phyloP scores from a whole-genome alignment of 2,797 vertebrate genomes.

The Staurois parvus region DNA sequence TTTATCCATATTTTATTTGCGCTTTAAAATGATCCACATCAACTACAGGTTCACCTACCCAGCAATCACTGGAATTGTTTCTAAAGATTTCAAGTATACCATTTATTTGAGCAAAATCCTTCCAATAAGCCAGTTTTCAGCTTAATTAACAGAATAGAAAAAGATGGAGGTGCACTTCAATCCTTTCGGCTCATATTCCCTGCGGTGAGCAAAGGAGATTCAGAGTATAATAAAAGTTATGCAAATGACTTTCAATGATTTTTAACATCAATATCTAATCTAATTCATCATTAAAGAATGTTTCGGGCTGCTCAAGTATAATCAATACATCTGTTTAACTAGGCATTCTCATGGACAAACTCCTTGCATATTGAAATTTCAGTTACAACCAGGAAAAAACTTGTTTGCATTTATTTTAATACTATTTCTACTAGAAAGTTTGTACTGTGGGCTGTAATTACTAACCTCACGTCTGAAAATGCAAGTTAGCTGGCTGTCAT shows the following conservation, averaged over 20 bases:
- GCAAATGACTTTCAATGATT: conserved; percentile 11
- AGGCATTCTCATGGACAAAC: not conserved
- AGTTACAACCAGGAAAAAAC: not conserved
- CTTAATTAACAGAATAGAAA: not conserved
- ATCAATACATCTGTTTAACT: conserved; percentile 12
- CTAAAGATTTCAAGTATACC: not conserved
- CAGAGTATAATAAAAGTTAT: conserved; percentile 3
- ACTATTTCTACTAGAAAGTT: too few species aligned
- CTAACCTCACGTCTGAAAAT: too few species aligned
- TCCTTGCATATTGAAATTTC: not conserved
- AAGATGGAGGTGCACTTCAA: not conserved
- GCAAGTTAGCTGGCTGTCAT: too few species aligned
- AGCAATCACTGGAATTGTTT: not conserved
- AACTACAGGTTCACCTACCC: not conserved
- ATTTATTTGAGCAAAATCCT: not conserved
- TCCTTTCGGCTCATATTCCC: not conserved
- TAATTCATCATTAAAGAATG: conserved; percentile 10
- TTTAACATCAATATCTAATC: conserved; percentile 15
- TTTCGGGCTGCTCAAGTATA: not conserved
- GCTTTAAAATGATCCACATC: too few species aligned
- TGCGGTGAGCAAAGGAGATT: not conserved
- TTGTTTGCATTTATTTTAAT: too few species aligned
- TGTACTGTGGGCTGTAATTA: too few species aligned
- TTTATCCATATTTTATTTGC: too few species aligned
- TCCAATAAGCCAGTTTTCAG: not conserved